Evolutionary conservation across 2,113 vertebrate species (phyloP).

Genomic region (Bathybates hornii): DNA sequence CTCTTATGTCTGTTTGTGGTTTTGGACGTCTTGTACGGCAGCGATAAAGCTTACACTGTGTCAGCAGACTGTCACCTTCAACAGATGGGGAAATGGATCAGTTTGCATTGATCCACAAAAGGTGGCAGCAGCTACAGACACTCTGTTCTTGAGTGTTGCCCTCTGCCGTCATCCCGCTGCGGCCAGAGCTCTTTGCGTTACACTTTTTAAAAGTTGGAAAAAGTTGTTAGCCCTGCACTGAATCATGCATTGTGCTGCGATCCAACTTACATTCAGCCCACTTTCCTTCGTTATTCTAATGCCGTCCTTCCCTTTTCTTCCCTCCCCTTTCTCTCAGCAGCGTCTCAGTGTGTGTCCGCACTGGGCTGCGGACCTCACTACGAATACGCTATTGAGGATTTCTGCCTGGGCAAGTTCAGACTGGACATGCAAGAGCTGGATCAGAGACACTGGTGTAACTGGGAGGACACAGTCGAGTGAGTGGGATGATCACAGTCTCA

Average conservation of each 20-base stretch:
- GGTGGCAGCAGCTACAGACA: neutral
- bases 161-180: neutral
- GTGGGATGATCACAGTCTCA: slow-evolving; percentile 37
- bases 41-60: neutral
- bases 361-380: slow-evolving; percentile 74
- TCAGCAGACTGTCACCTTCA: neutral
- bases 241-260: neutral
- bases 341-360: slow-evolving; percentile 50
- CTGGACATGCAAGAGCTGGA: slow-evolving; percentile 82
- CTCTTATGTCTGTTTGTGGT: neutral
- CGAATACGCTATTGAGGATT: slow-evolving; percentile 72
- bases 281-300: neutral
- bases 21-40: neutral
- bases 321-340: slow-evolving; percentile 26
- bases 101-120: neutral
- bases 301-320: neutral
- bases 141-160: neutral
- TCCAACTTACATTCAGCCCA: neutral
- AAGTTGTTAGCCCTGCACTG: neutral
- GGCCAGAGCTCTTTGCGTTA: neutral
- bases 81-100: neutral
- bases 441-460: slow-evolving; percentile 81
- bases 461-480: slow-evolving; percentile 84
- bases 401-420: slow-evolving; percentile 80
- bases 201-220: neutral